These are phyloP conservation scores for Homalodisca vitripennis DNA, from an alignment of 1,140 invertebrate species.

Conservation along the genomic window DNA sequence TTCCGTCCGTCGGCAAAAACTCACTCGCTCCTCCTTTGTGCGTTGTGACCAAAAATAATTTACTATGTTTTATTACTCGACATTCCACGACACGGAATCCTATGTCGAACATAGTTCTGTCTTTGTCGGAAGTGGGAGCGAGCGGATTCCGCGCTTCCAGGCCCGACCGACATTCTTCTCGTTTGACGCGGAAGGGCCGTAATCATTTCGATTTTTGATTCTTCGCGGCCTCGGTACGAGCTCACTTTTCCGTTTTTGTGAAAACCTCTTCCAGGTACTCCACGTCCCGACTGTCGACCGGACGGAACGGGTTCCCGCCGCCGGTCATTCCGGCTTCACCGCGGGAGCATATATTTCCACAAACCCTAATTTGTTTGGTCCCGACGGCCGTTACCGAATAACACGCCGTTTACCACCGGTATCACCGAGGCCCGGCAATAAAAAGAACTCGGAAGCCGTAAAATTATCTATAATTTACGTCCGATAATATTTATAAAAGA, in stretches of 20 bases:
- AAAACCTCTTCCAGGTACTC: too few relatives aligned
- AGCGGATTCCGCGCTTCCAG: too few relatives aligned
- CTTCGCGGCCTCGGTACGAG: too few relatives aligned
- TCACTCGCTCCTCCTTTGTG: background rate
- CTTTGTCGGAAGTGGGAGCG: too few relatives aligned
- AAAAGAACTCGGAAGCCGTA: background rate
- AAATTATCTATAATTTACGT: constrained; percentile 9
- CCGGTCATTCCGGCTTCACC: background rate
- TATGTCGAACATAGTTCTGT: constrained; percentile 1
- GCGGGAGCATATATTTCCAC: background rate
- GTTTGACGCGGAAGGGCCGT: too few relatives aligned
- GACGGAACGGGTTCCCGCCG: background rate
- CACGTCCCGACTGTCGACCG: too few relatives aligned
- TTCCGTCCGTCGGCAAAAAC: background rate
- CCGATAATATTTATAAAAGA: constrained; percentile 25
- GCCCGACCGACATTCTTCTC: too few relatives aligned
- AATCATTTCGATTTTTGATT: too few relatives aligned
- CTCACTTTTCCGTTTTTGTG: too few relatives aligned
- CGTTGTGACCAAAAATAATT: constrained; percentile 7
- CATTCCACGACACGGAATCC: constrained; percentile 11
- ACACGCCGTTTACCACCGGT: background rate
- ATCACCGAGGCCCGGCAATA: background rate
- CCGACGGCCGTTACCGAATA: background rate
- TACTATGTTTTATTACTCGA: constrained; percentile 17
- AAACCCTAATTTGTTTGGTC: constrained; percentile 6